A percentile compares a stretch with the other conserved stretches of the same genome.
phyloP scores from a whole-genome alignment of 2,888 invertebrate species.

The Ormyrus rosae region DNA sequence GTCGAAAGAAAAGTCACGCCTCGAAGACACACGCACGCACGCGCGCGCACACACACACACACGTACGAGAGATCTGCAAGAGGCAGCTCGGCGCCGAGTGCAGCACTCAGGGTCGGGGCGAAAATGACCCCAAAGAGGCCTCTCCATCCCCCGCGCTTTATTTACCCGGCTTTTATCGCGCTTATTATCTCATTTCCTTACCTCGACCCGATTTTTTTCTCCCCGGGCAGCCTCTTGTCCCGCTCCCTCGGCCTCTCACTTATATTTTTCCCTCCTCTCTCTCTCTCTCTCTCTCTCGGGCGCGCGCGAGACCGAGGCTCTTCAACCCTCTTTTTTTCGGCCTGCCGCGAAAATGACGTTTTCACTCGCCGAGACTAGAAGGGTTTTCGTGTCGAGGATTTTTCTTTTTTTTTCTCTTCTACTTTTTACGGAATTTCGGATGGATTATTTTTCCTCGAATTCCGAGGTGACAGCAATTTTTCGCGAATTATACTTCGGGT shows the following conservation, averaged over 20 bases:
- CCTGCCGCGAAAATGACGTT: neutral
- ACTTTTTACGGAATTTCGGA: neutral
- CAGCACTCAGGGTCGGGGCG: conserved; percentile 10
- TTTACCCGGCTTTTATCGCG: conserved; percentile 53
- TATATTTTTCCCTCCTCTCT: conserved; percentile 10
- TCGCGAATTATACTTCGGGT: no score
- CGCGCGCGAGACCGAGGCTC: neutral
- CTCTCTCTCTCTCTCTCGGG: neutral
- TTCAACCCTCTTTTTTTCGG: neutral
- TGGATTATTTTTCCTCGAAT: no score
- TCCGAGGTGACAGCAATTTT: no score
- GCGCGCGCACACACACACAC: neutral
- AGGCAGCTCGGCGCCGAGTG: neutral
- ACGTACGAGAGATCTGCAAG: neutral
- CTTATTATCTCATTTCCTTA: conserved; percentile 56
- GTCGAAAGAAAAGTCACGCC: no score
- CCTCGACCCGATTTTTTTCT: conserved; percentile 49
- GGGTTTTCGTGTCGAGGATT: neutral
- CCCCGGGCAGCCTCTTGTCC: neutral
- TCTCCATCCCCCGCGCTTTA: conserved; percentile 24
- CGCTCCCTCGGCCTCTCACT: conserved; percentile 2
- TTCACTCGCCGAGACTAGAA: neutral
- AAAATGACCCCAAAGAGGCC: conserved; percentile 29
- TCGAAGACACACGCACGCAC: no score
- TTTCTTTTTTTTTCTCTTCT: neutral